Evolutionary conservation across 2,888 invertebrate species (phyloP), one percentile per base, ranked within the genome.

Genomic region (Idaea dimidiata): DNA sequence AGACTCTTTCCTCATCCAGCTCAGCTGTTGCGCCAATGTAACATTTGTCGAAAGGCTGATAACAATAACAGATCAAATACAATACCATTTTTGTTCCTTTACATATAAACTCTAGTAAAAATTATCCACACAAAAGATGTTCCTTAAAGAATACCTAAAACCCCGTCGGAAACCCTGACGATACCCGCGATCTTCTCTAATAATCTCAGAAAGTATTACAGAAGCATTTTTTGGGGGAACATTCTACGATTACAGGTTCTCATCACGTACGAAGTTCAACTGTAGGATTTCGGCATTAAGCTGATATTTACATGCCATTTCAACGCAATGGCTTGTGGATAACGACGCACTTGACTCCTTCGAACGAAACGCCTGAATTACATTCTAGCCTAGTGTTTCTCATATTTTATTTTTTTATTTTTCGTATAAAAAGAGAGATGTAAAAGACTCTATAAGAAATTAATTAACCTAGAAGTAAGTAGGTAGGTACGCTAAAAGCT

Each of bases 11-110:
- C 82, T 98, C 98, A 82, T 99, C 99, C 82, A 99, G 90, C 91
- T 99, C 99, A 0, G 99, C 98, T 60, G 98, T 98, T 65, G 99
- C 98, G 65, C 99, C 99, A 83, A 99, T 98, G 91, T 98, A 99
- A 91, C 99, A 99, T 89, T 99, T 99, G 94, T 99, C 99, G 93
- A 99, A 99, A 63, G 99, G 98, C 98, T 99, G 91, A 10, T 81
- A 84, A 76, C 62, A 77, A 43, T 10, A 43, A 43, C 43, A 43
- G 7, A 10, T 10, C 8, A 43, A 43, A 43, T 43, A 43, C 7
- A 0, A 43, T 43, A 43, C 43, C 43, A 43, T 14, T 43, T 14
- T 43, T 14, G 43, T 43, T 43, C 43, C 43, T 8, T 8, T 3
- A 2, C 43, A 43, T 43, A 14, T 43, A 14, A 43, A 43, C 43